Evolutionary conservation across 2,888 invertebrate species (phyloP), one percentile per base, ranked within the genome.

Genomic region (Bugula neritina): DNA sequence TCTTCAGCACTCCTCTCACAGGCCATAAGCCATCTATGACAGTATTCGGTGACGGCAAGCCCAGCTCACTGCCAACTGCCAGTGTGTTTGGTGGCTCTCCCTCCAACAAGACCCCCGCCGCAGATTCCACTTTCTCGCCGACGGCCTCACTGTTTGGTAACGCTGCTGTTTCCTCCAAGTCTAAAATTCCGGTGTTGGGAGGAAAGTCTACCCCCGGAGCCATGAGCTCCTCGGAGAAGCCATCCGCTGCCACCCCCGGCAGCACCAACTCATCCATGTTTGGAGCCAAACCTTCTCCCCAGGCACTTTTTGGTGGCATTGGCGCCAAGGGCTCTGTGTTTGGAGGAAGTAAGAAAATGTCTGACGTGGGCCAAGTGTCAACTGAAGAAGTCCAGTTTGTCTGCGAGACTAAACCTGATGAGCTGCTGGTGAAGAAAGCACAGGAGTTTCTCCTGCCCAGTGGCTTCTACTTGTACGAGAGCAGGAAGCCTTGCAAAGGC

Each of bases 401-500:
- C 21, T 72, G 73, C 31, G 79, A 78, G 63, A 79, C 79, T 29
- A 75, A 75, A 43, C 79, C 83, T 3, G 77, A 79, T 0, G 72
- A 73, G 10, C 80, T 81, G 54, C 80, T 82, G 58, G 73, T 81
- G 0, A 75, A 75, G 27, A 73, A 75, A 72, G 84, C 84, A 1
- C 73, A 78, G 72, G 74, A 78, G 23, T 78, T 77, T 29, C 71
- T 75, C 72, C 75, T 84, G 23, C 84, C 84, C 0, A 80, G 81
- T 69, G 74, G 78, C 55, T 84, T 83, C 75, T 84, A 81, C 75
- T 72, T 81, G 73, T 84, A 82, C 73, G 77, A 79, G 75, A 76
- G 75, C 1, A 75, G 74, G n/a, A 74, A 77, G 1, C 77, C 79
- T 2, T 84, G 84, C 72, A 77, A 77, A 5, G 84, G 84, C 1